A percentile compares a stretch with the other conserved stretches of the same genome.
These are phyloP conservation scores for Campaea margaritaria DNA, from an alignment of 2,888 invertebrate genomes.

Conservation along the genomic window DNA sequence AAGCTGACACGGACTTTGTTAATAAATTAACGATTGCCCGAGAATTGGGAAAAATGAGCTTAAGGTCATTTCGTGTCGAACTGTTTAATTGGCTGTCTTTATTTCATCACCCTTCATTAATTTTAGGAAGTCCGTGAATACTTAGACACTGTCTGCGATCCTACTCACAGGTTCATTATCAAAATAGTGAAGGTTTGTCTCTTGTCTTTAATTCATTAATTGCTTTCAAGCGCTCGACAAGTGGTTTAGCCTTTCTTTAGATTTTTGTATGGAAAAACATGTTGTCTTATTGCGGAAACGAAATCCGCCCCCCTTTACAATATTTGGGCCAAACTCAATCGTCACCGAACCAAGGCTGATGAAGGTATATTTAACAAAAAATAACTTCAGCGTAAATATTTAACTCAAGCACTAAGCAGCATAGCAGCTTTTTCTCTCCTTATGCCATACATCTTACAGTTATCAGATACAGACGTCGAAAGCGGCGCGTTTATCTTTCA, in stretches of 20 bases:
- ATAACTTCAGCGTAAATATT: neutral
- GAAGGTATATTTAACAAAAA: no score
- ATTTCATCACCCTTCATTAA: constrained; percentile 35
- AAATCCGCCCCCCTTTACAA: no score
- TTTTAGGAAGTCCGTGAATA: constrained; percentile 35
- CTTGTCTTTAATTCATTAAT: no score
- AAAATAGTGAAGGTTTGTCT: neutral
- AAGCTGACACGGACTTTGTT: constrained; percentile 34
- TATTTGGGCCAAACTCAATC: no score
- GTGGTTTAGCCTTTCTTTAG: no score
- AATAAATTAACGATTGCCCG: constrained; percentile 34
- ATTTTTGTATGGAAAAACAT: no score
- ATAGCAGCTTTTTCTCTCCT: constrained; percentile 32
- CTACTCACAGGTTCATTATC: no score
- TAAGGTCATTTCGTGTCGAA: neutral
- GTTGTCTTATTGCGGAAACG: no score
- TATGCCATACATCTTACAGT: constrained; percentile 59
- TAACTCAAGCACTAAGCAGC: neutral
- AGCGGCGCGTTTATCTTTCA: constrained; percentile 68
- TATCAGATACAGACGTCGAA: constrained; percentile 72
- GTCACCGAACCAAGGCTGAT: no score
- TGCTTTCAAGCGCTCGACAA: no score
- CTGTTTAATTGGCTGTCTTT: constrained; percentile 23
- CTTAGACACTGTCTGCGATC: no score
- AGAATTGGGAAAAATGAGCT: constrained; percentile 9